Evolutionary conservation across 2,113 vertebrate species (phyloP).

Genomic region (Syngnathus floridae): DNA sequence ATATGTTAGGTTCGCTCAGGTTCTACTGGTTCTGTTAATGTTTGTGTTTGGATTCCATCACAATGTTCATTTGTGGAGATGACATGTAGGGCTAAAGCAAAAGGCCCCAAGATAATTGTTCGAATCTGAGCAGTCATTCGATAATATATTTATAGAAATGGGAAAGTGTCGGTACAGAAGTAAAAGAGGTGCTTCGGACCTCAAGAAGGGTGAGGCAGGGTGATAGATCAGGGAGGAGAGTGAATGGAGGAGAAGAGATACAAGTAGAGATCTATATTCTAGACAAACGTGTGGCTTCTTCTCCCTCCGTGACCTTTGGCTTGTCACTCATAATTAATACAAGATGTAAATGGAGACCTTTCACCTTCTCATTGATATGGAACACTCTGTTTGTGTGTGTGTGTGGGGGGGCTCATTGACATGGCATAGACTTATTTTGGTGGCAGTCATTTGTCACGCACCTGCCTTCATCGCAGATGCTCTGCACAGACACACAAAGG

Average conservation of each 20-base stretch:
- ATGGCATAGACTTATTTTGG: slow-evolving; percentile 59
- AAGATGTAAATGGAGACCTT: slow-evolving; percentile 76
- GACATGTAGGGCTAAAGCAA: not conserved
- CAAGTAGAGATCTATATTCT: slow-evolving; percentile 68
- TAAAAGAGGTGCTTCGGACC: slow-evolving; percentile 5
- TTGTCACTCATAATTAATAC: slow-evolving; percentile 77
- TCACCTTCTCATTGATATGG: slow-evolving; percentile 75
- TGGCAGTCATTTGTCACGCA: slow-evolving; percentile 60
- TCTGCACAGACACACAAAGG: slow-evolving; percentile 31
- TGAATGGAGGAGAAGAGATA: slow-evolving; percentile 31
- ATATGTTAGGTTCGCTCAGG: not conserved
- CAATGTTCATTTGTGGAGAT: not conserved
- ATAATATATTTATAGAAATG: too few species aligned
- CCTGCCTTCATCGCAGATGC: slow-evolving; percentile 32
- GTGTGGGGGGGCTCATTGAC: slow-evolving; percentile 57
- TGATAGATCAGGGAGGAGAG: slow-evolving; percentile 42
- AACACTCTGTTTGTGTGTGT: slow-evolving; percentile 53
- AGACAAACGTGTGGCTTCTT: slow-evolving; percentile 60
- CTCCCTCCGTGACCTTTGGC: slow-evolving; percentile 68
- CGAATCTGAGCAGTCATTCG: not conserved
- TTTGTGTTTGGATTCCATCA: not conserved
- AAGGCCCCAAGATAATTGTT: slow-evolving; percentile 4
- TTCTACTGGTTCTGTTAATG: not conserved
- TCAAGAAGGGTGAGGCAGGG: slow-evolving; percentile 26
- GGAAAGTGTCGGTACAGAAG: not conserved